Percentiles rank a stretch among this genome's conserved stretches.
Conservation (phyloP, 1,140 invertebrate genomes). For the Ceratina calcarata region DNA sequence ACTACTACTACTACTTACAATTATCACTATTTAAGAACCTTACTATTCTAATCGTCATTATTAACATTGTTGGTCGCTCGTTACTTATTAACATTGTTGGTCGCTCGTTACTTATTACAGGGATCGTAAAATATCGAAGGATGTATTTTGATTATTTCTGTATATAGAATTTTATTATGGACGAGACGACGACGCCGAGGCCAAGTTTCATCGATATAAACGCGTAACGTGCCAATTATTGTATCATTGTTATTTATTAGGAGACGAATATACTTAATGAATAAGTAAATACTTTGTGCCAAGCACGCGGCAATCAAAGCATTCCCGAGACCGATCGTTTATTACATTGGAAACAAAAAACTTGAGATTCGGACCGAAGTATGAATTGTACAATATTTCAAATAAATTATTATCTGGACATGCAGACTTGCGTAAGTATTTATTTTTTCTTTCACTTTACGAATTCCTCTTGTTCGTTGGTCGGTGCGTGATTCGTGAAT, state of each 20-base stretch:
- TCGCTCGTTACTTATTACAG: background rate
- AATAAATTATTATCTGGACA: slow-evolving; percentile 57
- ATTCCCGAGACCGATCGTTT: background rate
- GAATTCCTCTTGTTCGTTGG: background rate
- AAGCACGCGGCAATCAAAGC: background rate
- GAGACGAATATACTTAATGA: background rate
- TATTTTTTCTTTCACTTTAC: background rate
- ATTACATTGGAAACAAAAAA: background rate
- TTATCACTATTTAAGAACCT: no score
- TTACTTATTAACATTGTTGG: background rate
- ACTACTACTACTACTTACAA: no score
- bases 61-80: background rate
- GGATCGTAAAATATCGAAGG: background rate
- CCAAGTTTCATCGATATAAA: background rate
- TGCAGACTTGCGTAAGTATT: background rate
- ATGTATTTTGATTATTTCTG: slow-evolving; percentile 41
- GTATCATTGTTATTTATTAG: background rate
- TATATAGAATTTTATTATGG: slow-evolving; percentile 25
- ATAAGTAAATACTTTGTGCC: background rate
- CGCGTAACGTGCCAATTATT: slow-evolving; percentile 18
- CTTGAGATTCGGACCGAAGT: slow-evolving; percentile 25
- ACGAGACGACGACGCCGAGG: background rate
- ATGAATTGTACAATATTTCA: slow-evolving; percentile 44
- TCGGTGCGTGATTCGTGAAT: no score
- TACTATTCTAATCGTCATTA: no score